phyloP scores from a whole-genome alignment of 2,113 vertebrate genomes.

The Ariopsis seemanni region DNA sequence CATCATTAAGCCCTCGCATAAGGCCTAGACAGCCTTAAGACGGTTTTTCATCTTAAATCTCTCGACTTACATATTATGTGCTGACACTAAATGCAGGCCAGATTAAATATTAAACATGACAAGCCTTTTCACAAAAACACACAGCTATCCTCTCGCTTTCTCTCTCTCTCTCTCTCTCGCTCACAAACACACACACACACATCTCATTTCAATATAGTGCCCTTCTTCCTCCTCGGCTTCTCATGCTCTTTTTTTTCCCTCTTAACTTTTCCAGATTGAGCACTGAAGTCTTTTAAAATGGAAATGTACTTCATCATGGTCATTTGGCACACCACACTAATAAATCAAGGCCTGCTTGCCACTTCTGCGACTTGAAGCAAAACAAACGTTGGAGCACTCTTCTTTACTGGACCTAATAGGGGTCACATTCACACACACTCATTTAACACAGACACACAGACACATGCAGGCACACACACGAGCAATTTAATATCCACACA shows the following conservation, averaged over 20 bases:
- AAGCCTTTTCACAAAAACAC: constrained; percentile 50
- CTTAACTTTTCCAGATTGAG: constrained; percentile 68
- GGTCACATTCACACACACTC: constrained; percentile 68
- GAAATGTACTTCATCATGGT: constrained; percentile 79
- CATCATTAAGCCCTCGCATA: constrained; percentile 66
- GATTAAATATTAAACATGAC: constrained; percentile 70
- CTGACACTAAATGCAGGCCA: constrained; percentile 59
- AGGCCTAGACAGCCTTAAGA: constrained; percentile 61
- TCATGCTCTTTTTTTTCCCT: constrained; percentile 43
- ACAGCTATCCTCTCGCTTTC: constrained; percentile 12
- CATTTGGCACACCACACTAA: constrained; percentile 70
- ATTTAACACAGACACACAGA: constrained; percentile 35
- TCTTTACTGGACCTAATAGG: constrained; percentile 73
- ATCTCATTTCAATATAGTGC: constrained; percentile 32
- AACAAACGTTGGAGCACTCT: constrained; percentile 71
- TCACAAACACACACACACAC: not conserved
- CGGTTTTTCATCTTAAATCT: constrained; percentile 65
- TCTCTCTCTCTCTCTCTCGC: not conserved
- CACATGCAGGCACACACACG: constrained; percentile 47
- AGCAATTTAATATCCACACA: constrained; percentile 57
- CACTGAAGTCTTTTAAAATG: constrained; percentile 74
- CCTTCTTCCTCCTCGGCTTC: constrained; percentile 34
- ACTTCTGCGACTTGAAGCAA: constrained; percentile 68
- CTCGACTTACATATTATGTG: constrained; percentile 60
- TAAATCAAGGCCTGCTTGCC: constrained; percentile 73